Base-by-base conservation (phyloP, 2,113 vertebrate genomes). In the Thunnus thynnus region DNA sequence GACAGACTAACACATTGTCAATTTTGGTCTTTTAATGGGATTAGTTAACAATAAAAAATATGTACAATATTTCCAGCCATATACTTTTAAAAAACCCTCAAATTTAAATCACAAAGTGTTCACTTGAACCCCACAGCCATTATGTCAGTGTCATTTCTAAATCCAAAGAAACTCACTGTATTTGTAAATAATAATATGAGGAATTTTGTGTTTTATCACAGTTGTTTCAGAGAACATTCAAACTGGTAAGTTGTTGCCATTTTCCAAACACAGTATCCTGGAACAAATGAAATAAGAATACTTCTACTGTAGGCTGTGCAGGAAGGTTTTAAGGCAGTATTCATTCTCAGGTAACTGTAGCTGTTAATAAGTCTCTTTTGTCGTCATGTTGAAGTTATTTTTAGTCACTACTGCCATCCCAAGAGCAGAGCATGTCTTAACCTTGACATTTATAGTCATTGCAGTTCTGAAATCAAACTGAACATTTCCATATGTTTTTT, bases 141-240 rank as follows among this genome's bases (percentile, higher is more conserved):
- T 0, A 18, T 41, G 13, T 30, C 44, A 64, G 41, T 51, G 51
- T 71, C 13, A 78, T 56, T 56, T 63, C 10, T 18, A 76, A 50
- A 46, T 22, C 2, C 51, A 14, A 78, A 65, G n/a, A 76, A 76
- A 82, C 36, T 77, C 71, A 81, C 84, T 86, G 84, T 89, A 86
- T 61, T 72, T 85, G 76, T 88, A 82, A 41, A 87, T 85, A 85
- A 60, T 27, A 54, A 60, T 27, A 54, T 47, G 4, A 3, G 58
- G 22, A 20, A 66, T 66, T 70, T 82, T 44, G 3, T 58, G n/a
- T 76, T 79, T 71, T 32, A 63, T 18, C 57, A 44, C 61, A 69
- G 3, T 32, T 63, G 20, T 82, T 64, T 63, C 46, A 54, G 4
- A 73, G 13, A 48, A 30, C 12, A 10, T 62, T 57, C 5, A 60